These are phyloP conservation scores for Orchesellides sinensis DNA, from an alignment of 2,888 invertebrate species.

Conservation along the genomic window DNA sequence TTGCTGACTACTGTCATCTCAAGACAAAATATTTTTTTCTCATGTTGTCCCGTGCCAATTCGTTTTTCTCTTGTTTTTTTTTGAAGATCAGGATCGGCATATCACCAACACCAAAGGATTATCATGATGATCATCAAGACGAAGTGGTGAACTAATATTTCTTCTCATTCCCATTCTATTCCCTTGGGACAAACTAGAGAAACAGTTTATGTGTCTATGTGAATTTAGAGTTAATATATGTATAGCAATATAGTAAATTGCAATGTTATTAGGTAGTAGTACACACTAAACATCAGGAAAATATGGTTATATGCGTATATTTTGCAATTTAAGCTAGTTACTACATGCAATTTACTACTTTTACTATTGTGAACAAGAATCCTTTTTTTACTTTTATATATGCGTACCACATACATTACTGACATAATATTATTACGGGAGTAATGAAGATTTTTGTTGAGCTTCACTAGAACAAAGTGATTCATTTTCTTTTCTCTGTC, in stretches of 20 bases:
- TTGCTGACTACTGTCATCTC: conserved; percentile 41
- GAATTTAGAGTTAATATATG: not conserved
- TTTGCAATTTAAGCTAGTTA: conserved; percentile 41
- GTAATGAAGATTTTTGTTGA: conserved; percentile 18
- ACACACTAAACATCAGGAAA: conserved; percentile 6
- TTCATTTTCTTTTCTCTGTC: conserved; percentile 53
- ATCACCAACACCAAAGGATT: conserved; percentile 19
- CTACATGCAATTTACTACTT: conserved; percentile 20
- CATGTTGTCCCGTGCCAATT: conserved; percentile 44
- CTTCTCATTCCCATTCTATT: conserved; percentile 40
- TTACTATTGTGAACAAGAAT: not conserved
- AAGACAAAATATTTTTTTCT: conserved; percentile 17
- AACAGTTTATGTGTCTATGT: conserved; percentile 11
- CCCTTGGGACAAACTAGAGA: conserved; percentile 23
- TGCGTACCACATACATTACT: too few species aligned
- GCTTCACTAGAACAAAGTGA: conserved; percentile 45
- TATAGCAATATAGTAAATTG: conserved; percentile 23
- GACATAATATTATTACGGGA: too few species aligned
- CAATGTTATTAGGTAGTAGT: conserved; percentile 18
- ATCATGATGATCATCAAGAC: conserved; percentile 33
- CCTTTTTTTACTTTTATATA: not conserved
- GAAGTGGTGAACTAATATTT: conserved; percentile 38
- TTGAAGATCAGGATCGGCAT: conserved; percentile 7
- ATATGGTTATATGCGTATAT: conserved; percentile 28
- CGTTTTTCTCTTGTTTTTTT: conserved; percentile 18